These are phyloP conservation scores for Chromoteleia sp. DNA, from an alignment of 2,888 invertebrate genomes.

Conservation along the genomic window DNA sequence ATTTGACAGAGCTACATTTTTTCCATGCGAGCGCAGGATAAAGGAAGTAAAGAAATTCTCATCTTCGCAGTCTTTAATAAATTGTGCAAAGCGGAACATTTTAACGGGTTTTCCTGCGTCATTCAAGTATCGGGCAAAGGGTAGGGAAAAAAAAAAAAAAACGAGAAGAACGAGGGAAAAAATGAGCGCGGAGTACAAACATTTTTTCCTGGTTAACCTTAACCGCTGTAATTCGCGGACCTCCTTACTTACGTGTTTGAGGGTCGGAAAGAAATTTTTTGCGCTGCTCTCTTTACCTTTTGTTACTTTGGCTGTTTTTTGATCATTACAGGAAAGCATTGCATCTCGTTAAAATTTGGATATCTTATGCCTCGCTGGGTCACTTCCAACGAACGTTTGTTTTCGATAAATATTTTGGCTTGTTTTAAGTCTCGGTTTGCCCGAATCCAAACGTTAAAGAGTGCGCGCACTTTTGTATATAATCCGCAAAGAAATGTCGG, in stretches of 20 bases:
- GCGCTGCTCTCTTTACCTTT: conserved; percentile 51
- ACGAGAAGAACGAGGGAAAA: neutral
- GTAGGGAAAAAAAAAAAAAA: conserved; percentile 14
- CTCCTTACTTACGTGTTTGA: conserved; percentile 24
- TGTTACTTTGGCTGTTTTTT: conserved; percentile 53
- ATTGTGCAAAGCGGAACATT: conserved; percentile 81
- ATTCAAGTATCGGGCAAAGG: conserved; percentile 73
- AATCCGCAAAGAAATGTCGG: conserved; percentile 28
- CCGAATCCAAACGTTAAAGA: neutral
- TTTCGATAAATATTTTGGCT: conserved; percentile 33
- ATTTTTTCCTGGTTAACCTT: conserved; percentile 42
- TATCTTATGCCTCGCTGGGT: conserved; percentile 51
- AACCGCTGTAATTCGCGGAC: conserved; percentile 42
- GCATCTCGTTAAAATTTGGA: conserved; percentile 59
- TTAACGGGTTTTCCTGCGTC: conserved; percentile 78
- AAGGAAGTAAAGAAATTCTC: conserved; percentile 62
- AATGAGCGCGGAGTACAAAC: conserved; percentile 17
- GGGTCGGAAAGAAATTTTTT: conserved; percentile 20
- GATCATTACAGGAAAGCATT: conserved; percentile 44
- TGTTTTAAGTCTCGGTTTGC: conserved; percentile 23
- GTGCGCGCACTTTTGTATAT: neutral
- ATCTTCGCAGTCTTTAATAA: conserved; percentile 77
- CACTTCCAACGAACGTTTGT: conserved; percentile 41
- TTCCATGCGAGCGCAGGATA: conserved; percentile 70
- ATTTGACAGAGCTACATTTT: conserved; percentile 71